phyloP scores from a whole-genome alignment of 2,888 invertebrate genomes.

The Cancer borealis region DNA sequence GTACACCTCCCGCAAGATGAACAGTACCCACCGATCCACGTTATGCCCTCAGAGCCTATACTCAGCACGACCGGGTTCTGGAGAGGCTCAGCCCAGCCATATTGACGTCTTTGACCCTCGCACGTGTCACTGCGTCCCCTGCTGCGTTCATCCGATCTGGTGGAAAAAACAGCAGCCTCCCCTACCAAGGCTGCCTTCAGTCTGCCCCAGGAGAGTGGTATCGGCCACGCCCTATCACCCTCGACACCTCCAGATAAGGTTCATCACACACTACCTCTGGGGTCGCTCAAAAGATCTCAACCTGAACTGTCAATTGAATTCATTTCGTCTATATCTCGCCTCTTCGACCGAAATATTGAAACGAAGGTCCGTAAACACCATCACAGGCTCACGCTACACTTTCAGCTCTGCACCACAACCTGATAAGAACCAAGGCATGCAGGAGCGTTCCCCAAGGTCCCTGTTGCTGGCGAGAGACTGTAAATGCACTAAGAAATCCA shows the following conservation, averaged over 20 bases:
- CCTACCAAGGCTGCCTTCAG: constrained; percentile 6
- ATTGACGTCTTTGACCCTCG: not conserved
- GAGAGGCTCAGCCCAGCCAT: not conserved
- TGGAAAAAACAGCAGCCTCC: not conserved
- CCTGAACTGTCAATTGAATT: constrained; percentile 69
- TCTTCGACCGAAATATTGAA: constrained; percentile 61
- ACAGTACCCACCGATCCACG: not conserved
- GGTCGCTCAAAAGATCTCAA: constrained; percentile 50
- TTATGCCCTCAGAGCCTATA: not conserved
- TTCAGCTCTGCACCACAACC: not conserved
- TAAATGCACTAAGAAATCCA: constrained; percentile 68
- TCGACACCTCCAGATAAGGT: constrained; percentile 64
- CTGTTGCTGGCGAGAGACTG: constrained; percentile 41
- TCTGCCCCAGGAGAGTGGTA: constrained; percentile 39
- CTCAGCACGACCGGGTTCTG: not conserved
- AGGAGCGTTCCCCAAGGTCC: not conserved
- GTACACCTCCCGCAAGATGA: not conserved
- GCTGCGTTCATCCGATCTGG: not conserved
- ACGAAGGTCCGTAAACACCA: not conserved
- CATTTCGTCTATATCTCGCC: constrained; percentile 48
- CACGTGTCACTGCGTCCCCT: not conserved
- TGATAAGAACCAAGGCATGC: not conserved
- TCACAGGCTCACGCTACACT: not conserved
- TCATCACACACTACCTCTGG: constrained; percentile 69
- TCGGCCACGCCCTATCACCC: constrained; percentile 50